Evolutionary conservation across 2,888 invertebrate species (phyloP).

Genomic region (Hemithea aestivaria): DNA sequence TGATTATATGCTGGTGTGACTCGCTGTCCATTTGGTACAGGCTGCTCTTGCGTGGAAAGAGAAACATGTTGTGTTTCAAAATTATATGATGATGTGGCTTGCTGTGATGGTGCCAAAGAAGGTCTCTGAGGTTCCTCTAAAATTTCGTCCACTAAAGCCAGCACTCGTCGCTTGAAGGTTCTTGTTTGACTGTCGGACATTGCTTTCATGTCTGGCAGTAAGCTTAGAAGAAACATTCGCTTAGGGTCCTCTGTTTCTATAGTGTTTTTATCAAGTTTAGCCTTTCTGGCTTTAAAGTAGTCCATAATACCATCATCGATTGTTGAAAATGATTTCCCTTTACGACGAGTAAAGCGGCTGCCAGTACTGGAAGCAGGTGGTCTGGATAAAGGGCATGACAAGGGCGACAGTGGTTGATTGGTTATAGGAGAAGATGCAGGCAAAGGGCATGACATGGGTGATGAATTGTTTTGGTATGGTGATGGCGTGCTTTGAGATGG

Average conservation of each 20-base stretch:
- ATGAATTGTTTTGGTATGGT: slow-evolving; percentile 15
- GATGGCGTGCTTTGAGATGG: slow-evolving; percentile 15
- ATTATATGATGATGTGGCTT: slow-evolving; percentile 3
- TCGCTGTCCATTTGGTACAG: slow-evolving; percentile 6
- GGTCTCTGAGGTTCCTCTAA: slow-evolving; percentile 4
- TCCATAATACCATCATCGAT: slow-evolving; percentile 13
- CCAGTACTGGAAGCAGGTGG: slow-evolving; percentile 16
- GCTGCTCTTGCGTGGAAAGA: slow-evolving; percentile 8
- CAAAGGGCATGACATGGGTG: slow-evolving; percentile 17
- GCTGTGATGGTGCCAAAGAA: slow-evolving; percentile 6
- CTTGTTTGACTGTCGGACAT: slow-evolving; percentile 22
- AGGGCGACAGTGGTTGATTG: slow-evolving; percentile 14
- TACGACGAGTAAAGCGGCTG: slow-evolving; percentile 15
- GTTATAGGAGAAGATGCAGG: slow-evolving; percentile 15
- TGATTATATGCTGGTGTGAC: slow-evolving; percentile 12
- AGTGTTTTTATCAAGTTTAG: slow-evolving; percentile 13
- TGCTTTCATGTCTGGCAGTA: slow-evolving; percentile 18
- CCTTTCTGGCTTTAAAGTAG: slow-evolving; percentile 18
- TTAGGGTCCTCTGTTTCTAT: slow-evolving; percentile 9
- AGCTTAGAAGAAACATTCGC: slow-evolving; percentile 18
- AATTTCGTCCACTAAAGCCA: slow-evolving; percentile 19
- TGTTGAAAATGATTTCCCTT: too few species aligned
- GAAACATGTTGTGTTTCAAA: slow-evolving; percentile 2
- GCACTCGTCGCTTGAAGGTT: slow-evolving; percentile 18
- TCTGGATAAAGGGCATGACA: slow-evolving; percentile 14